Evolutionary conservation across 2,888 invertebrate species (phyloP).

Genomic region (Craniophora ligustri): DNA sequence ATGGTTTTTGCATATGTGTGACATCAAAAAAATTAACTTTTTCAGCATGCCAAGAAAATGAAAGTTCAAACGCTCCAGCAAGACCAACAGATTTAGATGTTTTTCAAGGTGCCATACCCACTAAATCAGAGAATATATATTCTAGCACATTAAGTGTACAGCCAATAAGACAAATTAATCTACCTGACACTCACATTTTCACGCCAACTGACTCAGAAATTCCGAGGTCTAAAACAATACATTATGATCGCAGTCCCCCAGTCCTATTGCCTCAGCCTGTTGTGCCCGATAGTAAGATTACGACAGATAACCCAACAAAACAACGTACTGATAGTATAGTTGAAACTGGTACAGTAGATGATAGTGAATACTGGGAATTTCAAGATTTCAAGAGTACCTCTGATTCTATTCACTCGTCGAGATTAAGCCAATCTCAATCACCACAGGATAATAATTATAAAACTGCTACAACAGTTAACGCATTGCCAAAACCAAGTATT

Average conservation of each 20-base stretch:
- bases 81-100: slow-evolving; percentile 74
- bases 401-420: slow-evolving; percentile 37
- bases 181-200: slow-evolving; percentile 86
- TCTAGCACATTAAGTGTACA: slow-evolving; percentile 79
- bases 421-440: slow-evolving; percentile 19
- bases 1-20: neutral
- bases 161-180: slow-evolving; percentile 81
- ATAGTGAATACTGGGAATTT: slow-evolving; percentile 81
- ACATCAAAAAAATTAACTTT: slow-evolving; percentile 47
- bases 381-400: slow-evolving; percentile 77
- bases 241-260: slow-evolving; percentile 74
- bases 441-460: slow-evolving; percentile 37
- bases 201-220: slow-evolving; percentile 86
- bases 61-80: slow-evolving; percentile 61
- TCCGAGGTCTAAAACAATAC: slow-evolving; percentile 85
- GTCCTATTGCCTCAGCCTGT: slow-evolving; percentile 69
- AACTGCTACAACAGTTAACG: slow-evolving; percentile 43
- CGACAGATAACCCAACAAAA: slow-evolving; percentile 33
- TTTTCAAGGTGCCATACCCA: slow-evolving; percentile 70
- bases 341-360: slow-evolving; percentile 57
- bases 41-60: slow-evolving; percentile 80
- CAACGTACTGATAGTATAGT: slow-evolving; percentile 13
- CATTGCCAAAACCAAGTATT: slow-evolving; percentile 52
- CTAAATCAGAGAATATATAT: slow-evolving; percentile 76
- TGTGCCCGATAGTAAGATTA: slow-evolving; percentile 51